These are phyloP conservation scores for Heterocephalus glaber DNA, from an alignment of 2,113 vertebrate species.

Conservation along the genomic window DNA sequence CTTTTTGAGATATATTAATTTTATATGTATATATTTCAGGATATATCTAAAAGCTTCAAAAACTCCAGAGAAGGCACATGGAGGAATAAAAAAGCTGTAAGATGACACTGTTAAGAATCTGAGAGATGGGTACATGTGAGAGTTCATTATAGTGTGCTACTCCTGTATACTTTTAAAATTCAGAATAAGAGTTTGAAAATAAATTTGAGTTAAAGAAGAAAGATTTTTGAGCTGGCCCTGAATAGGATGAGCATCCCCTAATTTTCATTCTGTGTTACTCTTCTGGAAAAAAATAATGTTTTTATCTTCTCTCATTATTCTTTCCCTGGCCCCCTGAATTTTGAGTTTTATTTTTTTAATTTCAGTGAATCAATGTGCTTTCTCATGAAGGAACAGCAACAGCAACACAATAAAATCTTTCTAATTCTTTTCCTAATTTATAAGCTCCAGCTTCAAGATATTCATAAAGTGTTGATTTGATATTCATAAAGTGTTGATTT, in stretches of 20 bases:
- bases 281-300: not conserved
- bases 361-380: not conserved
- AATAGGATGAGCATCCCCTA: not conserved
- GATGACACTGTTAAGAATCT: not conserved
- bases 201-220: not conserved
- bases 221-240: not conserved
- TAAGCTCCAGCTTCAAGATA: not conserved
- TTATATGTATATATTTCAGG: not conserved
- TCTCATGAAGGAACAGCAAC: slow-evolving; percentile 1
- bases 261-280: slow-evolving; percentile 11
- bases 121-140: not conserved
- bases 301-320: not conserved
- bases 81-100: not conserved
- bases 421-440: not conserved
- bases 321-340: slow-evolving; percentile 1
- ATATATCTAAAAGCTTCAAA: not conserved
- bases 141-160: not conserved
- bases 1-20: not conserved
- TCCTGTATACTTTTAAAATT: slow-evolving; percentile 19
- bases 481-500: not conserved
- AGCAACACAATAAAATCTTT: not conserved
- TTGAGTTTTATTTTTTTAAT: not conserved
- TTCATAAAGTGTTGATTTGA: not conserved
- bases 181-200: not conserved
- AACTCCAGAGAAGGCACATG: not conserved